Evolutionary conservation across 2,113 vertebrate species (phyloP).

Genomic region (Leucoraja erinaceus): DNA sequence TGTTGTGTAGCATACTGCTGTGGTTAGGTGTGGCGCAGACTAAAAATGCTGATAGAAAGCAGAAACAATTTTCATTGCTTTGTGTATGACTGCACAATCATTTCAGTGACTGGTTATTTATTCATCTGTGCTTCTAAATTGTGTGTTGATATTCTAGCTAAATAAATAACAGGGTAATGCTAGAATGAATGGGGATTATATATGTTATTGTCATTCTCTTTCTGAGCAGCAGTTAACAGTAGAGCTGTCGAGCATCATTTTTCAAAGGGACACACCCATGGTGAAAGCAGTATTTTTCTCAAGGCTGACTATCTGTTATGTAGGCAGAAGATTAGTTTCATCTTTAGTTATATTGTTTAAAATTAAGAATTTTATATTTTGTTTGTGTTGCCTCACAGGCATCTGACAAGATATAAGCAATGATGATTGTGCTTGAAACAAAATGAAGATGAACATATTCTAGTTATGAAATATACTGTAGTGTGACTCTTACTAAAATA

Average conservation of each 20-base stretch:
- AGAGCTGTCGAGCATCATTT: conserved; percentile 45
- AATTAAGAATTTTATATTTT: background rate
- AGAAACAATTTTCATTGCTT: background rate
- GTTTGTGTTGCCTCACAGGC: background rate
- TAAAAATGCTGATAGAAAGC: conserved; percentile 10
- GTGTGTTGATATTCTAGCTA: background rate
- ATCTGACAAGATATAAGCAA: background rate
- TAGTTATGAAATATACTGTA: background rate
- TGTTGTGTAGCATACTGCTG: conserved; percentile 10
- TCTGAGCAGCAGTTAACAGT: conserved; percentile 23
- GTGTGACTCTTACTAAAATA: background rate
- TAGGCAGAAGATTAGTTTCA: background rate
- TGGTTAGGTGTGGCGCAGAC: conserved; percentile 28
- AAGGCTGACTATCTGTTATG: background rate
- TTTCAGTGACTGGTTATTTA: background rate
- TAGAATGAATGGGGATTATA: background rate
- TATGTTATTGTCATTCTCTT: background rate
- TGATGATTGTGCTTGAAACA: background rate
- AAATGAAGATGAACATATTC: background rate
- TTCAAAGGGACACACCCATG: conserved; percentile 61
- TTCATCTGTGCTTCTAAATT: background rate
- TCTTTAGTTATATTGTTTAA: background rate
- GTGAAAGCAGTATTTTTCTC: conserved; percentile 35
- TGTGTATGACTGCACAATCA: background rate
- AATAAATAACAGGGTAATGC: background rate